A percentile compares a stretch with the other conserved stretches of the same genome.
These are phyloP conservation scores for Calliphora vomitoria DNA, from an alignment of 2,888 invertebrate species.

Conservation along the genomic window DNA sequence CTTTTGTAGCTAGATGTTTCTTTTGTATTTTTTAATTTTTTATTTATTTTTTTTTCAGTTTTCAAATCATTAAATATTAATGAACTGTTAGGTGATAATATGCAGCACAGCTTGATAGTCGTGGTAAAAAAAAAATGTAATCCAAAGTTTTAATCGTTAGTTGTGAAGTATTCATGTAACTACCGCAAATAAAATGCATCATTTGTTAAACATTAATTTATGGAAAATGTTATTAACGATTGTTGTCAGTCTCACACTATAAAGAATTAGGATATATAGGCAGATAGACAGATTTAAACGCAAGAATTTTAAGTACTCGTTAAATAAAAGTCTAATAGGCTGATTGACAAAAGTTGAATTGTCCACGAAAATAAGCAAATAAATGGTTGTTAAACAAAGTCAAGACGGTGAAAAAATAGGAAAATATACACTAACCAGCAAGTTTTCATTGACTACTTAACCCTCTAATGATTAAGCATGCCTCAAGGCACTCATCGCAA, in stretches of 20 bases:
- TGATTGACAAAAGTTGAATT: no score
- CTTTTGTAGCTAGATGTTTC: background rate
- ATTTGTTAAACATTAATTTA: background rate
- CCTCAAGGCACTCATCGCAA: no score
- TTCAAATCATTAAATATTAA: slow-evolving; percentile 58
- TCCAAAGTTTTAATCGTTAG: background rate
- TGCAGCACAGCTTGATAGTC: slow-evolving; percentile 46
- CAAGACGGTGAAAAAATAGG: no score
- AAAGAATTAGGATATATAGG: background rate
- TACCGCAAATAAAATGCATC: background rate
- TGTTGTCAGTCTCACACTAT: background rate
- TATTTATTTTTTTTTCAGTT: background rate
- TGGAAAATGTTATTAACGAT: background rate
- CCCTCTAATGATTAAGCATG: no score
- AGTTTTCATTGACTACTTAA: no score
- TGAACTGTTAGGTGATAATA: slow-evolving; percentile 57
- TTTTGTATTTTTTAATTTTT: background rate
- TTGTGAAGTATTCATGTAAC: background rate
- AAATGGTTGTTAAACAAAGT: no score
- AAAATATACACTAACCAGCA: no score
- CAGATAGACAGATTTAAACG: no score
- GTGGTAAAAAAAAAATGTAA: slow-evolving; percentile 1
- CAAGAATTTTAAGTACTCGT: no score
- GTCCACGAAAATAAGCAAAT: no score
- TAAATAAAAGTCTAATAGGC: no score